Conservation (phyloP, 2,888 invertebrate species). For the Bibio marci region DNA sequence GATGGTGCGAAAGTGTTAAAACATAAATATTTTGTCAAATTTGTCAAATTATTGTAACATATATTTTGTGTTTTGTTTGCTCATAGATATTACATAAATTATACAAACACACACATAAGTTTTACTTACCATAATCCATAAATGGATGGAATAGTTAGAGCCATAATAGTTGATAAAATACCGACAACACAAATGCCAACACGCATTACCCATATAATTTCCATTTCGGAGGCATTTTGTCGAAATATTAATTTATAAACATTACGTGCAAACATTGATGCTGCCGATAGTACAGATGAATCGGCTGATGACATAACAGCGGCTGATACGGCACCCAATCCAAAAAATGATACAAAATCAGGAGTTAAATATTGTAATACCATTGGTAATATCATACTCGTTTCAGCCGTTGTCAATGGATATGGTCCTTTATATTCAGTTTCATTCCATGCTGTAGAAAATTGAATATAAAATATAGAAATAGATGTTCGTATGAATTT, state of each 20-base stretch:
- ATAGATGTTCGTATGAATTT: neutral
- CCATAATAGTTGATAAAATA: constrained; percentile 84
- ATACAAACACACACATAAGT: too few relatives aligned
- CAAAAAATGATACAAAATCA: constrained; percentile 90
- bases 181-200: constrained; percentile 83
- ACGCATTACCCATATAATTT: constrained; percentile 94
- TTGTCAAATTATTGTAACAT: too few relatives aligned
- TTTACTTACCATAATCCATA: constrained; percentile 86
- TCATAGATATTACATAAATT: too few relatives aligned
- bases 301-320: constrained; percentile 99
- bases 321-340: constrained; percentile 94
- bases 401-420: constrained; percentile 59
- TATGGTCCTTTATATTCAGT: constrained; percentile 65
- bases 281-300: constrained; percentile 93
- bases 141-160: constrained; percentile 90
- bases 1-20: too few relatives aligned
- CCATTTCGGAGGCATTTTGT: constrained; percentile 91
- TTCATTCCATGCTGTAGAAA: constrained; percentile 77
- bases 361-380: constrained; percentile 95
- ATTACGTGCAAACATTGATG: constrained; percentile 98
- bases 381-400: constrained; percentile 91
- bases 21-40: too few relatives aligned
- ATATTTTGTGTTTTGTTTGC: too few relatives aligned
- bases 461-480: neutral
- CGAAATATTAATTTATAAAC: constrained; percentile 95